A percentile compares a stretch with the other conserved stretches of the same genome.
Conservation (phyloP, 2,113 vertebrate species). For the Oriolus oriolus region DNA sequence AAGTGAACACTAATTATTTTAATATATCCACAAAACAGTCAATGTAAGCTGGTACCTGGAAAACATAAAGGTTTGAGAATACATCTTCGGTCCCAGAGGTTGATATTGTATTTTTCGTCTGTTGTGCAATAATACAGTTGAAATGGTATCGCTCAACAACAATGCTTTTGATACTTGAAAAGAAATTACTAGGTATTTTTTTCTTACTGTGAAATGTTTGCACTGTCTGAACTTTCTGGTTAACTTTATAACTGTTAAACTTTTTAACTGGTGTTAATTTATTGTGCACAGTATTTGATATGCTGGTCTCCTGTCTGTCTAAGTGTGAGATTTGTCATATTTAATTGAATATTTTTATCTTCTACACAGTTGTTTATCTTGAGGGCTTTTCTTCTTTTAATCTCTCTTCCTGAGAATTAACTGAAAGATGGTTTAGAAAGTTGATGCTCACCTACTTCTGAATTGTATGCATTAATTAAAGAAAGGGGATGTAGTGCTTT, state of each 20-base stretch:
- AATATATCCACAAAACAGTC: neutral
- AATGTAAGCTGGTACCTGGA: constrained; percentile 21
- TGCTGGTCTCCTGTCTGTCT: constrained; percentile 48
- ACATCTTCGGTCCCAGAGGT: neutral
- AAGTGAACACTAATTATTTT: neutral
- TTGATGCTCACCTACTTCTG: neutral
- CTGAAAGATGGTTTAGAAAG: neutral
- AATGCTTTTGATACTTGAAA: constrained; percentile 80
- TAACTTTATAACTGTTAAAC: constrained; percentile 66
- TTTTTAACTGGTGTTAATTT: constrained; percentile 72
- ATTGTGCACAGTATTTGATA: constrained; percentile 62
- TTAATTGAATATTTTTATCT: constrained; percentile 39
- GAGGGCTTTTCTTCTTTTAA: constrained; percentile 10
- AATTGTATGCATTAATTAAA: neutral
- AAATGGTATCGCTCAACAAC: constrained; percentile 57
- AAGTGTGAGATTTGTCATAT: constrained; percentile 30
- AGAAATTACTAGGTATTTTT: constrained; percentile 65
- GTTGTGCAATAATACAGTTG: constrained; percentile 63
- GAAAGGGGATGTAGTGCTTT: neutral
- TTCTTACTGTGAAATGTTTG: constrained; percentile 77
- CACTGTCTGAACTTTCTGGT: constrained; percentile 72
- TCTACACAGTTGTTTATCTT: neutral
- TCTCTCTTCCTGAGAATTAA: neutral
- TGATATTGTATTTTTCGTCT: constrained; percentile 41
- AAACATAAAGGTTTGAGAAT: neutral